Evolutionary conservation across 2,888 invertebrate species (phyloP), one percentile per base, ranked within the genome.

Genomic region (Epirrhoe tristata): DNA sequence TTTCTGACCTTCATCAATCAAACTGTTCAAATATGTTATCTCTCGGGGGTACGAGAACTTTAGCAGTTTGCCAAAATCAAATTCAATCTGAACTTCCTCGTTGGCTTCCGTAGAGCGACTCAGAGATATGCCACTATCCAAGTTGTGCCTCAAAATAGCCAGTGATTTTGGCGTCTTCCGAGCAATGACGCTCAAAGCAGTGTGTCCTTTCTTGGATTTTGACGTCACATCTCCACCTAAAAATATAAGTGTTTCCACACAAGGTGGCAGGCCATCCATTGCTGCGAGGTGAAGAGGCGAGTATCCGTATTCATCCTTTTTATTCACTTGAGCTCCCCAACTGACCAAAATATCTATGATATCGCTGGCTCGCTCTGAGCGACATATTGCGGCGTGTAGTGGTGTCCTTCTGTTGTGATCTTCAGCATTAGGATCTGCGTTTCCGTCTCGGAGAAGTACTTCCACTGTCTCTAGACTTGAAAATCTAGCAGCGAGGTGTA

Each of bases 1-100:
- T 83, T 98, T 98, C 82, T 98, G 98, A 0, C 98, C 97, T 88
- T 97, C 97, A 81, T 97, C 97, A 31, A 98, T 96, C 77, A 98
- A 96, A 34, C 97, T 97, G 77, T 97, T 97, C 64, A 98, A 90
- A 85, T 98, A 97, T 71, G 97, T 96, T 17, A 97, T 97, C 90
- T 98, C 98, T 32, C 97, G 95, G 0, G 97, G 96, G 84, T 97
- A 96, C 71, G 97, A 96, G 85, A 97, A 97, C 81, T 97, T 97
- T 52, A 97, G 82, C 57, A 98, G 91, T 77, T 96, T 96, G 62
- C 97, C 95, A 80, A 97, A 97, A 84, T 97, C 97, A 66, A 97
- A 93, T 77, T 97, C 95, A 24, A 97, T 89, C 84, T 97, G 97
- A 8, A 97, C 96, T 87, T 97, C 97, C 58, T 97, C 95, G 76